These are phyloP conservation scores for Camponotus fellah DNA, from an alignment of 2,888 invertebrate genomes.

Conservation along the genomic window DNA sequence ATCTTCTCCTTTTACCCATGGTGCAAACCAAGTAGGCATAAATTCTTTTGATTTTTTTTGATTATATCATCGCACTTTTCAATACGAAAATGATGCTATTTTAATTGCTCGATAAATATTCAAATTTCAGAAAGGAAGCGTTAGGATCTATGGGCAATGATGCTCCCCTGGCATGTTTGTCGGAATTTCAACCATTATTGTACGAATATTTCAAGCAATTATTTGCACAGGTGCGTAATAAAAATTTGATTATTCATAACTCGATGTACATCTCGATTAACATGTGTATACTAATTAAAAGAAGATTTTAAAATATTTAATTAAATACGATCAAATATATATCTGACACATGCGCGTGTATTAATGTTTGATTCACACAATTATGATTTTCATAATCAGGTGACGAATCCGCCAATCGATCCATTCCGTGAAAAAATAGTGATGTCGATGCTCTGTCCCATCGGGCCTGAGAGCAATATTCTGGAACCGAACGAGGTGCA, in stretches of 20 bases:
- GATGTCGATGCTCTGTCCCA: slow-evolving; percentile 98
- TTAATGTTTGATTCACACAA: background rate
- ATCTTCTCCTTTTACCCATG: slow-evolving; percentile 98
- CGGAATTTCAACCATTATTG: slow-evolving; percentile 96
- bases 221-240: slow-evolving; percentile 94
- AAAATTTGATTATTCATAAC: background rate
- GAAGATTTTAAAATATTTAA: background rate
- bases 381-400: slow-evolving; percentile 84
- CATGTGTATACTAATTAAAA: background rate
- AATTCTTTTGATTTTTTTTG: background rate
- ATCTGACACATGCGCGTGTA: background rate
- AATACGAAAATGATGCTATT: background rate
- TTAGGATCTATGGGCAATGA: slow-evolving; percentile 99
- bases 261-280: background rate
- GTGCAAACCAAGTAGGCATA: slow-evolving; percentile 94
- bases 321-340: background rate
- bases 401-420: slow-evolving; percentile 99
- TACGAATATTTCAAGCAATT: slow-evolving; percentile 99
- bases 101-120: slow-evolving; percentile 17
- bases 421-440: slow-evolving; percentile 99
- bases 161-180: slow-evolving; percentile 98
- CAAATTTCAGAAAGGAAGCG: slow-evolving; percentile 94
- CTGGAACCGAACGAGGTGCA: slow-evolving; percentile 95
- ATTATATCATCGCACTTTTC: background rate
- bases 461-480: slow-evolving; percentile 98